Evolutionary conservation across 2,113 vertebrate species (phyloP), one percentile per base, ranked within the genome.

Genomic region (Centrocercus urophasianus): DNA sequence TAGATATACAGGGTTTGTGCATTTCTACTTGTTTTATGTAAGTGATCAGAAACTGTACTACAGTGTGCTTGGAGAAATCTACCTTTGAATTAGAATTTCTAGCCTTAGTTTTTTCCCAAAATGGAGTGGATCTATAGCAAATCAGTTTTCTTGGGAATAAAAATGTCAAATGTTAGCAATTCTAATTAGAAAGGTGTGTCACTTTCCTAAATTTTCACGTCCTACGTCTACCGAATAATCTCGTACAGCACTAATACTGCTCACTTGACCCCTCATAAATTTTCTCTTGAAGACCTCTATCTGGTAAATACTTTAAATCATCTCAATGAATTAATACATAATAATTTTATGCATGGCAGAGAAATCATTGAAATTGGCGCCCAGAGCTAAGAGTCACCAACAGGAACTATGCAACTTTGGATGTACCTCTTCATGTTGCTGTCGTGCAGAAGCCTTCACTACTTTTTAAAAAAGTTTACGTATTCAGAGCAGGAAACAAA

Each of bases 201-300:
- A 76, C n/a, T 79, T 90, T 90, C 69, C 70, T 4, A 78, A 92
- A 83, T 69, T 78, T 79, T 93, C 90, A 77, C 70, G 77, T 88
- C 73, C 70, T 24, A 34, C 69, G 83, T 91, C 38, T 84, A 88
- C 13, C 6, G 5, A 61, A 48, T 91, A 89, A 52, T 76, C n/a
- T 86, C 70, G 94, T 84, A 45, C 54, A 80, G 36, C 64, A 94
- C 59, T 61, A 82, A 70, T 90, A 17, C 76, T 86, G 74, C 48
- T 94, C 75, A 52, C 59, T 79, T 88, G 73, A 70, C 86, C 60
- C 38, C 64, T 92, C 86, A 90, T 94, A 93, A 96, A 93, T 92
- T 90, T 97, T 91, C 48, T 67, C 30, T 80, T 85, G 67, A 92
- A 40, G 40, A 69, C 71, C 87, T 93, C 71, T 76, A 11, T 73